Conservation (phyloP, 2,113 vertebrate genomes). For the Calyptomena viridis region DNA sequence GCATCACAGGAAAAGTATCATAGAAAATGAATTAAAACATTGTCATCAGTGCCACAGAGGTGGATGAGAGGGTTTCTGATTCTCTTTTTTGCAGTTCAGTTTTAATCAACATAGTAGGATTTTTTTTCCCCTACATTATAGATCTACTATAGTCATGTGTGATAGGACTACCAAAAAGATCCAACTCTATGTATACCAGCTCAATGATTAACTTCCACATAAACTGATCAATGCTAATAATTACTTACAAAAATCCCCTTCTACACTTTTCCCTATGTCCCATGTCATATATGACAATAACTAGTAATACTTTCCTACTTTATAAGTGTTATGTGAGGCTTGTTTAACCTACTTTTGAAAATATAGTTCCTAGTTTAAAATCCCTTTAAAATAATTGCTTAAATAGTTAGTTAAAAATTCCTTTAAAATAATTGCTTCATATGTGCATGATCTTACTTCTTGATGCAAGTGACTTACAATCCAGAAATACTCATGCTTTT, state of each 20-base stretch:
- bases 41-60: background rate
- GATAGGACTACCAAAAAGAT: background rate
- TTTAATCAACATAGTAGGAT: background rate
- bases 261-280: background rate
- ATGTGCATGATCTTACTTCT: background rate
- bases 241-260: background rate
- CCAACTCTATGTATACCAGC: background rate
- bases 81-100: background rate
- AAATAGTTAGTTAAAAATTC: background rate
- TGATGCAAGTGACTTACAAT: background rate
- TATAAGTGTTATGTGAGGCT: background rate
- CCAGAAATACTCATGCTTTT: background rate
- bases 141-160: background rate
- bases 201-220: background rate
- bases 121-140: background rate
- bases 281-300: background rate
- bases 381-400: background rate
- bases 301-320: background rate
- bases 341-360: background rate
- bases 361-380: background rate
- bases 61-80: background rate
- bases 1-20: fast-evolving
- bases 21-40: background rate
- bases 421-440: background rate
- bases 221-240: background rate